Base-by-base conservation (phyloP, 2,113 vertebrate species). In the Bambusicola thoracicus region DNA sequence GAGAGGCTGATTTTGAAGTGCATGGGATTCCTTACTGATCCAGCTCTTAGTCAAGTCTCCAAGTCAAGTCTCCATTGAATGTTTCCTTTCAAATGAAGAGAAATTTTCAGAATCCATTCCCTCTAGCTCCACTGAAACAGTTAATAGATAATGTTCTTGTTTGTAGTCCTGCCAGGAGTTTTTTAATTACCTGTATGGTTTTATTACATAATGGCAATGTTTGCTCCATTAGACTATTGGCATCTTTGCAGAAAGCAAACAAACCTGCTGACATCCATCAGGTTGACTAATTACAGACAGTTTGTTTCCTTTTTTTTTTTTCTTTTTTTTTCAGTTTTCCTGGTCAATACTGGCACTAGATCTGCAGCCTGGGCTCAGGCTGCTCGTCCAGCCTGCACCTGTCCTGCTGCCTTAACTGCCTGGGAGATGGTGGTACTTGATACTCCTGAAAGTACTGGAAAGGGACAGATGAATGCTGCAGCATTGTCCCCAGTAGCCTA, bases 241-340 rank as follows among this genome's bases (percentile, higher is more conserved):
- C 92, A 89, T 86, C 87, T 90, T 53, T 49, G 59, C 84, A 95
- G 89, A 92, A 87, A 95, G 81, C 81, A 93, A 93, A 91, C 89
- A 89, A 96, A 93, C 74, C 75, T 59, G 25, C 70, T 91, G 84
- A 67, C 92, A 96, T 96, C 94, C 87, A 85, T 96, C 94, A 92
- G 20, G n/a, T 43, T 94, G 96, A 95, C 81, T 82, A 91, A 96
- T 94, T 90, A 85, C 94, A 80, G 67, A 6, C 63, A 67, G 15
- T 87, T 87, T 92, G 70, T 96, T 94, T 90, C 82, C 69, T 91
- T 96, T 90, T n/a, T 19, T 32, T 29, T 30, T 55, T 46, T 46
- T 46, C 19, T 46, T 15, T 53, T 55, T 30, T 25, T 95, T 77
- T n/a, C 55, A 46, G 74, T 62, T 92, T 87, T 76, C 34, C 84